Evolutionary conservation across 2,888 invertebrate genomes (phyloP).

Genomic region (Thereva unica): DNA sequence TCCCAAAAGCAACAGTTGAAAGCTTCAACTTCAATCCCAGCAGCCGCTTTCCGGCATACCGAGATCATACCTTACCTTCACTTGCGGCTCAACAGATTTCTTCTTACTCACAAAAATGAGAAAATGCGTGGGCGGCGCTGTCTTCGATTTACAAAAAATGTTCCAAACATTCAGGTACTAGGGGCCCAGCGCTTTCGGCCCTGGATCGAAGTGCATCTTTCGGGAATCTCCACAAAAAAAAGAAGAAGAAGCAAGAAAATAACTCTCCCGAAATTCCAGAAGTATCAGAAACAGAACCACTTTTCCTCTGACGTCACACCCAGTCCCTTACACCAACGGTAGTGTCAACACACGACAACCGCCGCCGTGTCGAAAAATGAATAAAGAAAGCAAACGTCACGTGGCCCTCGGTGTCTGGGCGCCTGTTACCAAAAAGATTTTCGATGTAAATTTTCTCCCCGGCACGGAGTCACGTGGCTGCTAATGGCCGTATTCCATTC

Average conservation of each 20-base stretch:
- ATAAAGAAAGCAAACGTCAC: neutral
- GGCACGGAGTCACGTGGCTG: neutral
- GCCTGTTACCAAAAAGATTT: slow-evolving; percentile 31
- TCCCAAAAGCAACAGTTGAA: no score
- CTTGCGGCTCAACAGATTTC: no score
- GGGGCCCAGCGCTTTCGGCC: slow-evolving; percentile 26
- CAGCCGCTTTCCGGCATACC: no score
- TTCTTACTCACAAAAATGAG: no score
- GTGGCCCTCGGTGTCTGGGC: slow-evolving; percentile 20
- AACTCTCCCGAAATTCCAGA: neutral
- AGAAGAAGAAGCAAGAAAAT: neutral
- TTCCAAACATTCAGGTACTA: slow-evolving; percentile 32
- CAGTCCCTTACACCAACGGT: neutral
- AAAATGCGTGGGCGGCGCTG: no score
- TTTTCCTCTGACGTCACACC: no score
- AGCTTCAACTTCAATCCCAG: no score
- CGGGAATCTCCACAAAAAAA: neutral
- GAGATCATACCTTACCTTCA: no score
- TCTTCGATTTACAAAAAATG: slow-evolving; percentile 35
- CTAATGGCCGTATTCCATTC: neutral
- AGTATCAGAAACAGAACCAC: no score
- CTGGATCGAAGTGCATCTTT: neutral
- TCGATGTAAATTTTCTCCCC: slow-evolving; percentile 26
- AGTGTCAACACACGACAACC: slow-evolving; percentile 3
- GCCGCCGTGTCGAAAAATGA: neutral